Percentiles rank a stretch among this genome's conserved stretches.
Conservation (phyloP, 1,140 invertebrate species). For the Whitmania pigra region DNA sequence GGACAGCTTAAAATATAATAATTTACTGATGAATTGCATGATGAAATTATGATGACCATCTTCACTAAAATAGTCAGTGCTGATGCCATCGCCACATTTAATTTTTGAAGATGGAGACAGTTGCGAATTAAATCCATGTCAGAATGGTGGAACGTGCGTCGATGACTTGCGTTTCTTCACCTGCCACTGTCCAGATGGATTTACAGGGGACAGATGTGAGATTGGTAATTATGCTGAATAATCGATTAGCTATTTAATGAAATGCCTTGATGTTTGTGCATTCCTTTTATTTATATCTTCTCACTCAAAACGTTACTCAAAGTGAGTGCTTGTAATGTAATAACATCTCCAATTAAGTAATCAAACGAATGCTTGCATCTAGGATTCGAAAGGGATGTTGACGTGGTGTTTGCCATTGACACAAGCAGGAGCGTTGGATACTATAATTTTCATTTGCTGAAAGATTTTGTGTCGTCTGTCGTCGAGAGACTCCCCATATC, state of each 20-base stretch:
- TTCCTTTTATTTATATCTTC: too few relatives aligned
- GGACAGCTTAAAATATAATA: too few relatives aligned
- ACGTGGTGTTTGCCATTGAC: neutral
- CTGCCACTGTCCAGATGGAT: neutral
- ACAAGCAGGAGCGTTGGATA: neutral
- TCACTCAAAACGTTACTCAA: too few relatives aligned
- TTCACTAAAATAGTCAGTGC: neutral
- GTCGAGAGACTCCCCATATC: neutral
- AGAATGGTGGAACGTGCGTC: conserved; percentile 81
- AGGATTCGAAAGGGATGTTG: neutral
- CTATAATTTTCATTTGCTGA: neutral
- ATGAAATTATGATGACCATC: neutral
- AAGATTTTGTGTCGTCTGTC: neutral
- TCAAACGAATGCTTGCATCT: neutral
- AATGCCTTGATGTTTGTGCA: too few relatives aligned
- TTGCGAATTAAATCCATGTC: conserved; percentile 77
- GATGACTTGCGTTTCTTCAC: conserved; percentile 51
- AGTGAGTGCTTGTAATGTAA: too few relatives aligned
- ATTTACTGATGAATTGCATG: too few relatives aligned
- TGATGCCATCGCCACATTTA: neutral
- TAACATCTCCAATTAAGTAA: too few relatives aligned
- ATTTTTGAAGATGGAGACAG: conserved; percentile 5
- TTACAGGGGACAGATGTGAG: conserved; percentile 14
- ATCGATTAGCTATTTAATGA: too few relatives aligned
- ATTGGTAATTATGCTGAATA: neutral